Base-by-base conservation (phyloP, 2,797 vertebrate species). In the Potorous gilbertii region DNA sequence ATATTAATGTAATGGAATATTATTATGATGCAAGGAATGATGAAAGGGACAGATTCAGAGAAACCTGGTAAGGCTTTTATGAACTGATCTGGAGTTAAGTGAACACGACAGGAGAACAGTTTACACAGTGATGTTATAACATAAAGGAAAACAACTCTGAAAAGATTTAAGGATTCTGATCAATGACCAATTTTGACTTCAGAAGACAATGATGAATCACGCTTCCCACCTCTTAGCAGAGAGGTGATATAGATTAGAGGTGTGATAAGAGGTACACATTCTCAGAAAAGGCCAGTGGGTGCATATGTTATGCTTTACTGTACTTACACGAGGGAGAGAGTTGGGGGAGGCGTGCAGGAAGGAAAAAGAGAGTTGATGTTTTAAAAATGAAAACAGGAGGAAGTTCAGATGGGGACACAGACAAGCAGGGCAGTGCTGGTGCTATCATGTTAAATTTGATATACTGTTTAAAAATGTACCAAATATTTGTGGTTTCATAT, bases 391-490 rank as follows among this genome's bases (percentile, higher is more conserved):
- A 3, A 46, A 12, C 21, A 46, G 74, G 13, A 87, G 40, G 21
- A 46, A 87, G 74, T 87, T 87, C 74, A 87, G 74, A 50, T 87
- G 74, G 74, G 74, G 74, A 87, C 40, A 50, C 24, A 27, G 40
- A 50, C 18, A 46, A 87, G 74, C 40, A 87, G 74, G 21, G 40
- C 24, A 50, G 21, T 50, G 62, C 46, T 87, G 74, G 40, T 87
- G 74, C 74, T 87, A 87, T 87, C 74, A 87, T 50, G 24, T 87
- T 87, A 87, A 87, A 87, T 87, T 28, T 87, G 74, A 87, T 87
- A 50, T 46, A 87, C 74, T 12, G 24, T 87, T 87, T 87, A 46
- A 87, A 87, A 87, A 50, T 27, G 74, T 87, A 50, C 74, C 10
- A 87, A 21, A 46, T 87, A 87, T 50, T 87, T 87, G 74, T 27